Percentiles rank a stretch among this genome's conserved stretches.
Evolutionary conservation across 2,113 vertebrate genomes (phyloP).

Genomic region (Gavialis gangeticus): DNA sequence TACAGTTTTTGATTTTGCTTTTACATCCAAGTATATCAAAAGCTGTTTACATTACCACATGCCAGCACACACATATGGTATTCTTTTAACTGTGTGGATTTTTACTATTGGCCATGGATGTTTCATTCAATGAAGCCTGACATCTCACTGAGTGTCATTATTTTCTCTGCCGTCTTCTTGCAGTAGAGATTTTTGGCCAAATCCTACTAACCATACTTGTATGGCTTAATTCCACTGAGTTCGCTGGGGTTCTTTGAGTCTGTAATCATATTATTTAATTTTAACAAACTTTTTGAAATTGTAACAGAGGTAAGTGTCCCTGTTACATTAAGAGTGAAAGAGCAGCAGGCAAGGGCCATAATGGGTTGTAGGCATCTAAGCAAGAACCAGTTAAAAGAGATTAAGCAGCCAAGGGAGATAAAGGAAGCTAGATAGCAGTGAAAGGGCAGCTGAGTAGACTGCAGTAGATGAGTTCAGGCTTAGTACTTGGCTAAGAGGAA

Average conservation of each 20-base stretch:
- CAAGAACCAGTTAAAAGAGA: no score
- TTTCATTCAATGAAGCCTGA: background rate
- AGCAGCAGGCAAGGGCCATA: no score
- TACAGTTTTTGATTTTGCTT: background rate
- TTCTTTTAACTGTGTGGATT: constrained; percentile 12
- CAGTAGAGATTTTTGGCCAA: background rate
- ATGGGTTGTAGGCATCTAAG: no score
- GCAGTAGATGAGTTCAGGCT: no score
- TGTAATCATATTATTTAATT: constrained; percentile 7
- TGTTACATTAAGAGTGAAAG: no score
- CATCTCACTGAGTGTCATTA: background rate
- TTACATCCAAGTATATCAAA: constrained; percentile 27
- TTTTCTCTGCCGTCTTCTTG: background rate
- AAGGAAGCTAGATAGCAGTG: no score
- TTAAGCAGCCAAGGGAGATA: no score
- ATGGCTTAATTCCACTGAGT: background rate
- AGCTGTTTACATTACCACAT: constrained; percentile 32
- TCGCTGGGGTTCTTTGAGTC: background rate
- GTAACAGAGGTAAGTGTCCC: no score
- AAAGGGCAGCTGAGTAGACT: no score
- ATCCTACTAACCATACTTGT: background rate
- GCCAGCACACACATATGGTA: constrained; percentile 45
- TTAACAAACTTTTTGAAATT: constrained; percentile 20
- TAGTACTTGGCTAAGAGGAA: no score
- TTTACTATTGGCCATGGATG: constrained; percentile 1